These are phyloP conservation scores for Acleris sparsana DNA, from an alignment of 2,888 invertebrate species.

Conservation along the genomic window DNA sequence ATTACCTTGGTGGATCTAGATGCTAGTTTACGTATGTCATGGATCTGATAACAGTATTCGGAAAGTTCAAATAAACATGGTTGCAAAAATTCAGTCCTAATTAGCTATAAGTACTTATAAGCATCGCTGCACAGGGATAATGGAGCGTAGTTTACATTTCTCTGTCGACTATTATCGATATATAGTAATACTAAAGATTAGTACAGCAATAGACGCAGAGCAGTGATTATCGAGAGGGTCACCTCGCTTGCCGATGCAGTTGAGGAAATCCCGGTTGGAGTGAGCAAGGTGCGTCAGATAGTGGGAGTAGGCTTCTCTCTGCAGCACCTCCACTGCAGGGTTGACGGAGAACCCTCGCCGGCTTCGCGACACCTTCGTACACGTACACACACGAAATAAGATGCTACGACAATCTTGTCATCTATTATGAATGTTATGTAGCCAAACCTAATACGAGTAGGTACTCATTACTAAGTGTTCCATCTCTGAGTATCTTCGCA, in stretches of 20 bases:
- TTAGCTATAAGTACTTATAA: no score
- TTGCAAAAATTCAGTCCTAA: no score
- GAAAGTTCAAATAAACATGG: no score
- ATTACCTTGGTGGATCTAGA: constrained; percentile 3
- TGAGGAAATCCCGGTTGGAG: constrained; percentile 64
- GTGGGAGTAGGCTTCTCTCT: constrained; percentile 61
- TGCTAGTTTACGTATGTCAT: not conserved
- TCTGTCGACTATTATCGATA: no score
- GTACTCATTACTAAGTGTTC: no score
- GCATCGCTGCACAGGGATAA: no score
- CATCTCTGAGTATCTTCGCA: no score
- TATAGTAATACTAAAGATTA: no score
- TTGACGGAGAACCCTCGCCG: constrained; percentile 68
- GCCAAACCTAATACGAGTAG: no score
- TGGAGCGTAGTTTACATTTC: no score
- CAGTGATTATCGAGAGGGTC: constrained; percentile 15
- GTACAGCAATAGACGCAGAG: not conserved
- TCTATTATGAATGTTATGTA: not conserved
- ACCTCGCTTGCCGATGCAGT: constrained; percentile 75
- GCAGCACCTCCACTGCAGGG: constrained; percentile 67
- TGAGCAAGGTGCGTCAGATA: constrained; percentile 59
- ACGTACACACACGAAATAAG: constrained; percentile 16
- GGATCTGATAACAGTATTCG: not conserved
- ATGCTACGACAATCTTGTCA: not conserved
- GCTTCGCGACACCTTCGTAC: constrained; percentile 57